A percentile compares a stretch with the other conserved stretches of the same genome.
phyloP scores from a whole-genome alignment of 2,797 vertebrate species.

The Lacerta agilis region DNA sequence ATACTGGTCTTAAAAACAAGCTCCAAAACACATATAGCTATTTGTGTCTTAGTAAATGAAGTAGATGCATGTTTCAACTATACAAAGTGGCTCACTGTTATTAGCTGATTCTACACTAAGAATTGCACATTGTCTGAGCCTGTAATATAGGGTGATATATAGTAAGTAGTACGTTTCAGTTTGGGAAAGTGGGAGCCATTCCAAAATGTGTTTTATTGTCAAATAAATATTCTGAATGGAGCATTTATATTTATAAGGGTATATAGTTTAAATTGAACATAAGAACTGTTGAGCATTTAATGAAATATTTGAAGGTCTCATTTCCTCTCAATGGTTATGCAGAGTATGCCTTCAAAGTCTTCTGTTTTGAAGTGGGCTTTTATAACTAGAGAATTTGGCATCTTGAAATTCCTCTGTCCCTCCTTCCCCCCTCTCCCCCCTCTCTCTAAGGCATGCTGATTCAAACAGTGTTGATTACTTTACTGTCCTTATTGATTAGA shows the following conservation, averaged over 20 bases:
- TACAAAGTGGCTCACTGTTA: neutral
- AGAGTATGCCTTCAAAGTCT: neutral
- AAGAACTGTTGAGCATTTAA: neutral
- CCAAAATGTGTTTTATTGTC: conserved; percentile 16
- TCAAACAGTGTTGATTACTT: conserved; percentile 3
- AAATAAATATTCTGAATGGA: neutral
- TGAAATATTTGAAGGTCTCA: neutral
- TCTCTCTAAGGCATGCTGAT: neutral
- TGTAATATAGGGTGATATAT: neutral
- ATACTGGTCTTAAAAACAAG: neutral
- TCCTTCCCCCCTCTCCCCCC: neutral
- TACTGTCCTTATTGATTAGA: conserved; percentile 5
- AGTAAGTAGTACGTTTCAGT: neutral
- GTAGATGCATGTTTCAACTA: neutral
- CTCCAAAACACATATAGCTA: too few species aligned
- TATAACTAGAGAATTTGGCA: neutral
- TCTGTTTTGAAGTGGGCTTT: too few species aligned
- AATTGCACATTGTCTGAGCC: neutral
- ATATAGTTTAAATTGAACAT: neutral
- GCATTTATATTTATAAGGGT: neutral
- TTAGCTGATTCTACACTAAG: neutral
- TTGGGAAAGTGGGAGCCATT: conserved; percentile 2
- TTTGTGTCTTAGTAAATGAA: conserved; percentile 2
- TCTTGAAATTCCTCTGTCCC: neutral
- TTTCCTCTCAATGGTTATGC: neutral